phyloP scores from a whole-genome alignment of 1,140 invertebrate genomes.

The Riptortus pedestris region DNA sequence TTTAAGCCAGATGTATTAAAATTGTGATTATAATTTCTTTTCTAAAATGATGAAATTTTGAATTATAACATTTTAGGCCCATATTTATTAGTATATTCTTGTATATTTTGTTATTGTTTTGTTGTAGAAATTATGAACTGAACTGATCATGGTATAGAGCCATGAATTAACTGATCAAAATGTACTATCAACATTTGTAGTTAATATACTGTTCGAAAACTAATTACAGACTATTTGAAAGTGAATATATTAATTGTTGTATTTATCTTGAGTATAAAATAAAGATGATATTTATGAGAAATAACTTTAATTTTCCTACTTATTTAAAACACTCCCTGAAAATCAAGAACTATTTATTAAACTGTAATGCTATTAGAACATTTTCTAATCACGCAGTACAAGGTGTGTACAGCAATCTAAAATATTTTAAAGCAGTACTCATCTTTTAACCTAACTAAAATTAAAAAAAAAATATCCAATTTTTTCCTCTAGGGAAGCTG shows the following conservation, averaged over 20 bases:
- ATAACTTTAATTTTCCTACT: neutral
- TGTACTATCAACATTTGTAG: conserved; percentile 10
- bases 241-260: conserved; percentile 15
- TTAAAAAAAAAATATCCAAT: no score
- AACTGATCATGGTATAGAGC: neutral
- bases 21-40: conserved; percentile 7
- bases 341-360: no score
- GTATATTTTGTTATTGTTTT: conserved; percentile 16
- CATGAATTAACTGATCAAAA: conserved; percentile 3
- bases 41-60: conserved; percentile 7
- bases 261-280: conserved; percentile 12
- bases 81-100: neutral
- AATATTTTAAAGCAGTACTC: no score
- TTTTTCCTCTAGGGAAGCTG: no score
- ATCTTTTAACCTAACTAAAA: no score
- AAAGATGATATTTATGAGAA: conserved; percentile 18
- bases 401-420: no score
- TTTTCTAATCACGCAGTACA: no score
- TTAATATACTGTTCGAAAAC: conserved; percentile 2
- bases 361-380: no score
- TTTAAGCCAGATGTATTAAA: neutral
- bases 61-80: neutral
- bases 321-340: no score
- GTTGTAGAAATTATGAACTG: conserved; percentile 3
- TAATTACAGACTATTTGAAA: neutral